Evolutionary conservation across 2,113 vertebrate species (phyloP), one percentile per base, ranked within the genome.

Genomic region (Colaptes auratus): DNA sequence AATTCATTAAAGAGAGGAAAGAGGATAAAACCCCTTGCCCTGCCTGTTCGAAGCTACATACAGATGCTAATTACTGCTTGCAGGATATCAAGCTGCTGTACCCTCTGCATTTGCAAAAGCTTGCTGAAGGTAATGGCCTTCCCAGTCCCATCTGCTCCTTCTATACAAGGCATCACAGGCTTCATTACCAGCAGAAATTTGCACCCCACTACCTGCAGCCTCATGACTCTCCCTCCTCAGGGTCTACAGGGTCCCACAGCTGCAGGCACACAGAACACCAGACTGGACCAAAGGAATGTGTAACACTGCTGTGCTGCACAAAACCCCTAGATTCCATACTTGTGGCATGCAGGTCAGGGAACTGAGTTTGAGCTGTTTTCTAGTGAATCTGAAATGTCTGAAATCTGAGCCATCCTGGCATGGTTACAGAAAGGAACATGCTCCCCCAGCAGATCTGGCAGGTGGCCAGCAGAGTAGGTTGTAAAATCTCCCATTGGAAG

Each of bases 371-470:
- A 42, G 28, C 10, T 64, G 7, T n/a, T 73, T 64, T 36, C 67
- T 65, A 2, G 16, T 53, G 63, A 79, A 56, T 28, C 8, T 4
- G 1, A 86, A 88, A 28, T 31, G 7, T 3, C 33, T 72, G 58
- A 82, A 65, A 71, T 63, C 52, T 31, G 31, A 28, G 21, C 4
- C 28, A 3, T 30, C 33, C 31, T 71, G 66, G 30, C 27, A 27
- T 4, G 33, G 67, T 33, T 77, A 46, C 0, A 0, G 21, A 27
- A 33, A 28, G 50, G 52, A 83, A 53, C 1, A 0, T 9, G 33
- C 9, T 64, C 24, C 53, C 1, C 1, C 44, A 61, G 59, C 36
- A 82, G 60, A n/a, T 61, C 56, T 61, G 27, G 31, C 55, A 36
- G 35, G 39, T 52, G 48, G 10, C 2, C 20, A 13, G 35, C 20